Base-by-base conservation (phyloP, 2,888 invertebrate species). In the Homarus gammarus region DNA sequence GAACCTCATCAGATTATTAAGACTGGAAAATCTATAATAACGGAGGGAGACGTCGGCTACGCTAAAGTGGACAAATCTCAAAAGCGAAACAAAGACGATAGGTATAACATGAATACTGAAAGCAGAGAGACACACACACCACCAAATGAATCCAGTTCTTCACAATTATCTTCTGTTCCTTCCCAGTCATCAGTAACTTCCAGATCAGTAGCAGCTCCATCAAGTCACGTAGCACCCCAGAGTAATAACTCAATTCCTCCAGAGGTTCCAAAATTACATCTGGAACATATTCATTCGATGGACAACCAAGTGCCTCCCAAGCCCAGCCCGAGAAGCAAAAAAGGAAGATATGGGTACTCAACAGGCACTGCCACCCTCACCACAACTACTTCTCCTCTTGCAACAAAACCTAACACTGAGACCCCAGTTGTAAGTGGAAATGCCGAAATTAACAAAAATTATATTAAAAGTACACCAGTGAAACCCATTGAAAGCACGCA, bases 301-400 rank as follows among this genome's bases (percentile, higher is more conserved):
- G 73, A 72, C 68, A 36, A 10, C 15, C 72, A 79, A 33, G 81
- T 81, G 44, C 84, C 89, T n/a, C 91, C 91, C 2, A 91, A 87
- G n/a, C 91, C 91, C 38, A 85, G 83, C 31, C 91, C 91, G 18
- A 78, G 91, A 36, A 79, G 72, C 38, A 91, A 87, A 78, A 91
- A 91, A 49, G 85, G 87, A 0, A 77, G 81, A 15, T 89, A 89
- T 40, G 89, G 89, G n/a, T 85, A 81, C 40, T 84, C 84, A 6
- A 61, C 88, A 5, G 78, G 33, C 22, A n/a, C 36, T 8, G 27
- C 61, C 15, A 44, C 83, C 22, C 84, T 75, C 12, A 70, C 79
- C 31, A 72, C 78, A 15, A 51, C 81, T 5, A 78, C 81, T 56
- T 44, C 33, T 5, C 68, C 36, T 18, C 10, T 38, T 49, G n/a